Base-by-base conservation (phyloP, 2,888 invertebrate genomes). In the Tortricodes alternella region DNA sequence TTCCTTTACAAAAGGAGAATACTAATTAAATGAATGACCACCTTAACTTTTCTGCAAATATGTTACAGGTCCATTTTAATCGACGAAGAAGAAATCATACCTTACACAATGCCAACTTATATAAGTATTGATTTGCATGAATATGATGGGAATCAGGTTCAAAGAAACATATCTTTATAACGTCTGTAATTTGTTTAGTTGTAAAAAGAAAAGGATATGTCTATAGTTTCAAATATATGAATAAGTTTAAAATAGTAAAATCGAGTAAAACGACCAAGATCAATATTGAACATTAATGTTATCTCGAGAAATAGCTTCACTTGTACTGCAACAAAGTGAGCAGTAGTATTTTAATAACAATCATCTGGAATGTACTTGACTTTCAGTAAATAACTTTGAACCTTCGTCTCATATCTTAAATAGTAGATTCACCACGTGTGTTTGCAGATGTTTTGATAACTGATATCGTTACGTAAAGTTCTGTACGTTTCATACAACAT, bases 61-160 rank as follows among this genome's bases (percentile, higher is more conserved):
- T 86, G 83, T 87, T 86, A 67, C 87, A 87, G 86, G 81, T 83
- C 68, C 65, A 74, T 67, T 75, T 74, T 78, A 75, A 76, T 70
- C 73, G 71, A 73, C 71, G 78, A 73, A 73, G 62, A 76, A 72
- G 74, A 75, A 76, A 65, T 61, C 66, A 57, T 67, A 60, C 65
- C 65, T 65, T 61, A 64, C 65, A 61, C 44, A 55, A 55, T 44
- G 55, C 58, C 46, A 66, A 52, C 53, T 48, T 63, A 62, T 41
- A 71, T 72, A 50, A 50, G 50, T 56, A 56, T 3, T 50, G 18
- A 43, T 50, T 24, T 56, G 56, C 56, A 56, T 50, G 46, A 34
- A 43, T n/a, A 18, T 13, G 21, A 29, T 50, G 37, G 35, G 48
- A 23, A 29, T 23, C 34, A 35, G 41, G 35, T 49, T 16, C 16